A percentile compares a stretch with the other conserved stretches of the same genome.
phyloP scores from a whole-genome alignment of 2,113 vertebrate genomes.

The Pteronura brasiliensis region DNA sequence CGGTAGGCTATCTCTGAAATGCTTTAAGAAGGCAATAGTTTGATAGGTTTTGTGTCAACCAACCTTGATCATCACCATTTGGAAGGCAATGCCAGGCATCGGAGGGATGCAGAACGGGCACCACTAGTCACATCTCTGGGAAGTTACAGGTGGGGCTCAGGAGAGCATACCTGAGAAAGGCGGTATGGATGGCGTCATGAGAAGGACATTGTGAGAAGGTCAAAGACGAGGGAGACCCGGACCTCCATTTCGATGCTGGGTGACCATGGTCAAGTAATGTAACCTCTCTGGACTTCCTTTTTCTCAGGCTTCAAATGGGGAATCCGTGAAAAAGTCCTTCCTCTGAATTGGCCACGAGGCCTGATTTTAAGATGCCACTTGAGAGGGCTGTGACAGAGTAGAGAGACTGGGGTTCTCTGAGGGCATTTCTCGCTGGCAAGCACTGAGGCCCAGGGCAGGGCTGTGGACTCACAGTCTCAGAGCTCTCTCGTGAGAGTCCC shows the following conservation, averaged over 20 bases:
- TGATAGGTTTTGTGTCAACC: background rate
- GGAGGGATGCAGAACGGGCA: background rate
- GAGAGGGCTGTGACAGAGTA: background rate
- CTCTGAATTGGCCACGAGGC: background rate
- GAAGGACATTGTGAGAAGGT: background rate
- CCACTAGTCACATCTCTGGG: background rate
- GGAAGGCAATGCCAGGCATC: background rate
- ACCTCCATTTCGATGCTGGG: background rate
- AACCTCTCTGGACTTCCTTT: background rate
- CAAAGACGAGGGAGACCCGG: background rate
- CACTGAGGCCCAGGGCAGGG: background rate
- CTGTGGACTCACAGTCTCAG: background rate
- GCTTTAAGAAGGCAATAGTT: background rate
- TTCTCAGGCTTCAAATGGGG: background rate
- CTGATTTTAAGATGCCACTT: background rate
- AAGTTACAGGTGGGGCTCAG: background rate
- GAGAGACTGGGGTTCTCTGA: background rate
- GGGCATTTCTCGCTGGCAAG: background rate
- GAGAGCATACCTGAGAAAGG: background rate
- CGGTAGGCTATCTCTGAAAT: no score
- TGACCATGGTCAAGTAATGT: background rate
- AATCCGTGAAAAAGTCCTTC: background rate
- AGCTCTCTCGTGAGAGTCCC: background rate
- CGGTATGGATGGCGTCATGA: accelerated
- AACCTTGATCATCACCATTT: background rate